These are phyloP conservation scores for Peromyscus nudipes DNA, from an alignment of 2,797 vertebrate genomes.

Conservation along the genomic window DNA sequence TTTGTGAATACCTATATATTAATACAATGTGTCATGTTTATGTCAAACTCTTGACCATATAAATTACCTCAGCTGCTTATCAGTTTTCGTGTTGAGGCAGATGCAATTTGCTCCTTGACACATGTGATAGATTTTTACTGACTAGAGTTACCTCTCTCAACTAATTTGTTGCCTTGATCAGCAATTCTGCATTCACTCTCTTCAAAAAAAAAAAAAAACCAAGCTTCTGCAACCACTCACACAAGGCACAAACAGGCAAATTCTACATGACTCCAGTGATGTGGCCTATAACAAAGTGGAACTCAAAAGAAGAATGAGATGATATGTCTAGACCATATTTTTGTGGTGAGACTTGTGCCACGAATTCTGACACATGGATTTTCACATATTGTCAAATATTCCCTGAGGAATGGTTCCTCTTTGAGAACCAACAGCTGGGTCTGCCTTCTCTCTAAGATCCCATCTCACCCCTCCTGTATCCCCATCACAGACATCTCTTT, in stretches of 20 bases:
- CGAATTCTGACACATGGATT: background rate
- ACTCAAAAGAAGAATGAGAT: background rate
- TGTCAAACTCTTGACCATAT: background rate
- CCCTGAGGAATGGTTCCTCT: background rate
- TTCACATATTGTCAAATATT: background rate
- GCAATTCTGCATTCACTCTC: background rate
- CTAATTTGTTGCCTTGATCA: background rate
- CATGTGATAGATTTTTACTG: background rate
- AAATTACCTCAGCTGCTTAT: background rate
- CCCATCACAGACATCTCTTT: background rate
- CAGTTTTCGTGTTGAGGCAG: background rate
- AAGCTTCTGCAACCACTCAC: background rate
- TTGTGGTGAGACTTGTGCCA: background rate
- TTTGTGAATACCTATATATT: background rate
- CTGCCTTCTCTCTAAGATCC: background rate
- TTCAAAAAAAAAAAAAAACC: too few relatives aligned
- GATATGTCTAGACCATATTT: rapidly evolving
- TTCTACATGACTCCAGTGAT: background rate
- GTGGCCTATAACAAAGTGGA: background rate
- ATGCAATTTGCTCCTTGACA: background rate
- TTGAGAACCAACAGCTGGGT: background rate
- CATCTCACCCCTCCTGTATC: background rate
- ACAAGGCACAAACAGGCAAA: background rate
- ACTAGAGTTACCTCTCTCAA: background rate
- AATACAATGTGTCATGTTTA: background rate